Conservation (phyloP, 2,888 invertebrate species). For the Tubulanus polymorphus region DNA sequence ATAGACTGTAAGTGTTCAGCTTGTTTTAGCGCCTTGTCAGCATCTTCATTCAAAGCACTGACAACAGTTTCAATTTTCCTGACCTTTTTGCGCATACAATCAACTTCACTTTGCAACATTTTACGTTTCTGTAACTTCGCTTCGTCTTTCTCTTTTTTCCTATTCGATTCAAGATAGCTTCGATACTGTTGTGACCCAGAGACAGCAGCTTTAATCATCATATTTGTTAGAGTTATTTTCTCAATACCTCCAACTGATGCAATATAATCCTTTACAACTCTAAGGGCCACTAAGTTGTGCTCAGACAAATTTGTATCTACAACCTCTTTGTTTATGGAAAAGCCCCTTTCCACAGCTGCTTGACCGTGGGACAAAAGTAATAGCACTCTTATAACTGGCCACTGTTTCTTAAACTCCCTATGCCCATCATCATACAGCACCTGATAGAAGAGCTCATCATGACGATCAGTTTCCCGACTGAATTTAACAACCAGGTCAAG, state of each 20-base stretch:
- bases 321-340: background rate
- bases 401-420: background rate
- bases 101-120: background rate
- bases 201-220: background rate
- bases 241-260: background rate
- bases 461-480: too few relatives aligned
- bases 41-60: background rate
- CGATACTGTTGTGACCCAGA: background rate
- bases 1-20: background rate
- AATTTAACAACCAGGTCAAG: too few relatives aligned
- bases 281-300: background rate
- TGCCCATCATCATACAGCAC: background rate
- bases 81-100: background rate
- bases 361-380: background rate
- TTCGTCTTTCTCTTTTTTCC: background rate
- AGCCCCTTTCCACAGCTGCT: background rate
- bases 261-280: background rate
- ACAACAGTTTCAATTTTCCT: background rate
- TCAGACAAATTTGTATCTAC: background rate
- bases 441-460: background rate
- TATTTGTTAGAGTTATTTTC: background rate
- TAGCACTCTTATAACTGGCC: background rate
- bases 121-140: background rate
- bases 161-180: background rate
- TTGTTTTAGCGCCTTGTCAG: background rate